A percentile compares a stretch with the other conserved stretches of the same genome.
These are phyloP conservation scores for Jaculus jaculus DNA, from an alignment of 2,113 vertebrate genomes.

Conservation along the genomic window DNA sequence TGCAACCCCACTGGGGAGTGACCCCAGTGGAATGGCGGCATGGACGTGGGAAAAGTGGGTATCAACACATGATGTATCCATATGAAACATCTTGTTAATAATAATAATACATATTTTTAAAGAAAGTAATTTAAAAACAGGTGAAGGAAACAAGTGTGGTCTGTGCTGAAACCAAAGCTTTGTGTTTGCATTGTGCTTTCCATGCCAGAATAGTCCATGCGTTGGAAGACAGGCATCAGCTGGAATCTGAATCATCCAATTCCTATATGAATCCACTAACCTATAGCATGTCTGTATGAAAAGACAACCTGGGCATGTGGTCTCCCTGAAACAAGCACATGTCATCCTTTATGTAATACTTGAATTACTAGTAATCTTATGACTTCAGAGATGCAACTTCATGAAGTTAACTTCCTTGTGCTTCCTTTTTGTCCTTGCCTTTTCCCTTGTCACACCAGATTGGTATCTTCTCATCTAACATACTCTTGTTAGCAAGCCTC, in stretches of 20 bases:
- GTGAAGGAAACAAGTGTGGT: not conserved
- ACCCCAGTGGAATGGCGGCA: too few relatives aligned
- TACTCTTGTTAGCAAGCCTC: not conserved
- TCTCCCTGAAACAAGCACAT: not conserved
- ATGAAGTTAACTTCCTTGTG: not conserved
- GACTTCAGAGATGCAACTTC: not conserved
- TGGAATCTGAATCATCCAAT: not conserved
- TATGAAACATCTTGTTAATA: too few relatives aligned
- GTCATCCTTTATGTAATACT: not conserved
- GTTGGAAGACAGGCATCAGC: not conserved
- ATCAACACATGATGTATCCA: too few relatives aligned
- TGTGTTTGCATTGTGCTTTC: not conserved
- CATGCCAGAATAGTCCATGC: not conserved
- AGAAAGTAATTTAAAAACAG: not conserved
- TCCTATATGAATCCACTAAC: not conserved
- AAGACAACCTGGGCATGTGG: not conserved
- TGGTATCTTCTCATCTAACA: not conserved
- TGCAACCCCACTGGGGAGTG: too few relatives aligned
- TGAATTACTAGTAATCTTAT: not conserved
- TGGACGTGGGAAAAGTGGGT: too few relatives aligned
- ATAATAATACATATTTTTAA: too few relatives aligned
- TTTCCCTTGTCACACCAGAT: not conserved
- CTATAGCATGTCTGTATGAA: not conserved
- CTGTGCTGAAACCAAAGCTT: not conserved
- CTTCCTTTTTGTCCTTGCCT: not conserved